Evolutionary conservation across 2,113 vertebrate species (phyloP).

Genomic region (Australoheros scitulus): DNA sequence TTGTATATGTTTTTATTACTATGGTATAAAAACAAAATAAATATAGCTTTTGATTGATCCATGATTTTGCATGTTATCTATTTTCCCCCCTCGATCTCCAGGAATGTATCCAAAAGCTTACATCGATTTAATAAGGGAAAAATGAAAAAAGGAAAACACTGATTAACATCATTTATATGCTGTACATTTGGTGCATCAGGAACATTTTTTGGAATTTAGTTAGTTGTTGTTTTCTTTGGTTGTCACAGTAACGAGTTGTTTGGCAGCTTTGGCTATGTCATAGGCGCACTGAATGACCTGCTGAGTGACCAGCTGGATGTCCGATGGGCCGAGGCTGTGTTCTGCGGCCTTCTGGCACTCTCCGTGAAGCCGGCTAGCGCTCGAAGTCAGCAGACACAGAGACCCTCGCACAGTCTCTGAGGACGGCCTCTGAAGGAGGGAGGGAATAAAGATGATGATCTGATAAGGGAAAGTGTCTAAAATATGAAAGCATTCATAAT

Average conservation of each 20-base stretch:
- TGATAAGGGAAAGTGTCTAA: not conserved
- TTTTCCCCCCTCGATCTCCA: not conserved
- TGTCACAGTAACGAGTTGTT: constrained; percentile 98
- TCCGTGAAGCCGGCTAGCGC: constrained; percentile 91
- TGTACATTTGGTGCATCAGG: constrained; percentile 3
- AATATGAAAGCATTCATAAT: constrained; percentile 16
- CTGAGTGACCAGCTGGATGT: constrained; percentile 96
- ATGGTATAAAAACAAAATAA: constrained; percentile 37
- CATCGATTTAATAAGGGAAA: constrained; percentile 75
- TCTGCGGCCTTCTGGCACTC: constrained; percentile 91
- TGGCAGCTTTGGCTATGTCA: constrained; percentile 98
- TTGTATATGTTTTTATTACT: constrained; percentile 17
- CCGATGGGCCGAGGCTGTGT: constrained; percentile 78
- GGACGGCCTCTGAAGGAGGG: constrained; percentile 84
- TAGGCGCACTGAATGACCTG: constrained; percentile 99
- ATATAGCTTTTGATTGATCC: constrained; percentile 34
- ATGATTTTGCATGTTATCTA: constrained; percentile 22
- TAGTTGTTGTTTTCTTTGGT: constrained; percentile 99
- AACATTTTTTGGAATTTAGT: constrained; percentile 64
- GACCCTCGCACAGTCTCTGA: constrained; percentile 91
- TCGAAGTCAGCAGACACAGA: constrained; percentile 92
- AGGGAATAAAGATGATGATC: not conserved
- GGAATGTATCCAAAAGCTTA: constrained; percentile 38
- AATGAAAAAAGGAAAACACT: constrained; percentile 81
- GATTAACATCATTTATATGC: constrained; percentile 55